Evolutionary conservation across 2,113 vertebrate genomes (phyloP), one percentile per base, ranked within the genome.

Genomic region (Oenanthe oenanthe): DNA sequence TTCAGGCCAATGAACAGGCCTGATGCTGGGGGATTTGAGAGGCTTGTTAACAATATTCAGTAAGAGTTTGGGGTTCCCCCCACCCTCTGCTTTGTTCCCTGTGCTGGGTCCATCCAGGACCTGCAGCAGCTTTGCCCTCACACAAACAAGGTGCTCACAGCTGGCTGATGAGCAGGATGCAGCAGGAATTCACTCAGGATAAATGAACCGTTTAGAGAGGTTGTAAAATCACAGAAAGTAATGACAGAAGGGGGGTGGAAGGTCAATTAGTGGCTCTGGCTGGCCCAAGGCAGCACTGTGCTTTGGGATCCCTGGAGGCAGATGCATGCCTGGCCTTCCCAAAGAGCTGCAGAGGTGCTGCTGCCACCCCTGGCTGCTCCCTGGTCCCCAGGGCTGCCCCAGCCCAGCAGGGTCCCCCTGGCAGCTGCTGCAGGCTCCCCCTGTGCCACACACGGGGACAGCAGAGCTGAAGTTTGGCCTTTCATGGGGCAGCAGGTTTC

Each of bases 101-200:
- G 0, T 16, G 40, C 57, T 29, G 54, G 54, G 9, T 9, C 48
- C 0, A 0, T 32, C 76, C 9, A 0, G 24, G 68, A 14, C 24
- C 45, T 26, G 36, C 85, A 45, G 78, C 3, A 11, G 43, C 38
- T 82, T 61, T 76, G 67, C 24, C 57, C 62, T 81, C 8, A 2
- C 45, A 4, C 13, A 3, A 10, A 65, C 1, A 10, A 45, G 85
- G 81, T 48, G 84, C 94, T 89, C 91, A 17, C 51, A 40, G 22
- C 45, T 28, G 68, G 42, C 57, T 72, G 70, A 26, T n/a, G 74
- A 47, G 85, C 5, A 1, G 74, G 56, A 74, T 65, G 77, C 92
- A n/a, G 75, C 82, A 31, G 67, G 79, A 67, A 65, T 61, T 53
- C 22, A 3, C 83, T 79, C 58, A 32, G 87, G 61, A 67, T 48